Evolutionary conservation across 2,113 vertebrate species (phyloP).

Genomic region (Semicossyphus pulcher): DNA sequence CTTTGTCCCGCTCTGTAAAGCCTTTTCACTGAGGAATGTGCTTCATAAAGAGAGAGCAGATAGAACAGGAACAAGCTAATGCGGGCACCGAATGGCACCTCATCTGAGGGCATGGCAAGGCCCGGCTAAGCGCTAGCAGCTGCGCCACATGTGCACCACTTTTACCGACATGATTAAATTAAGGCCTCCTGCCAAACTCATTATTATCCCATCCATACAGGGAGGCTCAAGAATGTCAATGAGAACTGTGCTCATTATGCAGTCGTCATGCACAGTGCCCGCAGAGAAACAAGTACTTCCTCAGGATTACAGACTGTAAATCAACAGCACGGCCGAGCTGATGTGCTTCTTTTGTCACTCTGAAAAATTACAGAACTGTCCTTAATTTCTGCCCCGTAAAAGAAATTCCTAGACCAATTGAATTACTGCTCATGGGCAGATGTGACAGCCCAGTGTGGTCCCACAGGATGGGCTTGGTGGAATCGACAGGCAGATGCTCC

Average conservation of each 20-base stretch:
- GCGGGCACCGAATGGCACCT: slow-evolving; percentile 48
- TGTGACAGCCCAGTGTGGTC: slow-evolving; percentile 56
- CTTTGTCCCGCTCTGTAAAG: slow-evolving; percentile 56
- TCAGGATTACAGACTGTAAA: slow-evolving; percentile 43
- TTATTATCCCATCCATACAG: slow-evolving; percentile 69
- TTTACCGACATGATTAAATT: slow-evolving; percentile 74
- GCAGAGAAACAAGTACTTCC: slow-evolving; percentile 33
- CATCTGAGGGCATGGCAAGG: slow-evolving; percentile 28
- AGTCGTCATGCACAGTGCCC: slow-evolving; percentile 22
- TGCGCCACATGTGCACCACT: slow-evolving; percentile 70
- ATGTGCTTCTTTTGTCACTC: slow-evolving; percentile 14
- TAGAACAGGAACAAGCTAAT: slow-evolving; percentile 33
- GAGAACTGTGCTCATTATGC: slow-evolving; percentile 56
- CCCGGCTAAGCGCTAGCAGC: slow-evolving; percentile 61
- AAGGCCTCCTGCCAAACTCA: slow-evolving; percentile 67
- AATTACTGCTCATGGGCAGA: slow-evolving; percentile 63
- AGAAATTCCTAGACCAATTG: slow-evolving; percentile 60
- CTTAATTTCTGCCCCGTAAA: slow-evolving; percentile 52
- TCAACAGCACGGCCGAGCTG: neutral
- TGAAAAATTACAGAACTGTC: slow-evolving; percentile 29
- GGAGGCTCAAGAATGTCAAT: slow-evolving; percentile 67
- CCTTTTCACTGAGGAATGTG: slow-evolving; percentile 60
- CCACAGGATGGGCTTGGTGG: slow-evolving; percentile 40
- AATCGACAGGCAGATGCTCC: slow-evolving; percentile 76
- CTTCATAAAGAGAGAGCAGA: slow-evolving; percentile 29